Evolutionary conservation across 1,140 invertebrate genomes (phyloP).

Genomic region (Drosophila subobscura): DNA sequence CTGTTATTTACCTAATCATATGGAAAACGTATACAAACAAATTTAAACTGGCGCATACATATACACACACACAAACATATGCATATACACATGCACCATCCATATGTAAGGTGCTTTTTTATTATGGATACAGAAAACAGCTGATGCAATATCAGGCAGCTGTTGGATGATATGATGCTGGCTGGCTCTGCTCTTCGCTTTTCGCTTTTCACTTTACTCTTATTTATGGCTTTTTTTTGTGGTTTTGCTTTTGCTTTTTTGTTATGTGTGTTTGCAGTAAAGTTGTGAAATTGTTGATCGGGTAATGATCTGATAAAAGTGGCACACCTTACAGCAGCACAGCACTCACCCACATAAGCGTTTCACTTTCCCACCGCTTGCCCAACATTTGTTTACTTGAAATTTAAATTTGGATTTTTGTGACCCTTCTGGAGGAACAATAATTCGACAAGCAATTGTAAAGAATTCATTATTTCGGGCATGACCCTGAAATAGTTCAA

Average conservation of each 20-base stretch:
- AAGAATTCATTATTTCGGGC: slow-evolving; percentile 28
- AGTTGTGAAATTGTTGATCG: too few species aligned
- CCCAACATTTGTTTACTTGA: neutral
- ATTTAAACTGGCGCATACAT: slow-evolving; percentile 1
- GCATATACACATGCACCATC: neutral
- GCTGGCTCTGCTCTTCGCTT: neutral
- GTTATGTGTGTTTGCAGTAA: neutral
- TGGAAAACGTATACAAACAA: slow-evolving; percentile 6
- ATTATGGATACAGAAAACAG: slow-evolving; percentile 47
- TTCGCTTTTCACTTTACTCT: slow-evolving; percentile 34
- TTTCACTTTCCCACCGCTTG: neutral
- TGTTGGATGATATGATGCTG: slow-evolving; percentile 16
- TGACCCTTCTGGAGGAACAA: slow-evolving; percentile 1
- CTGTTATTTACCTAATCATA: slow-evolving; percentile 26
- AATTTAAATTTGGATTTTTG: neutral
- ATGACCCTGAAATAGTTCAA: slow-evolving; percentile 76
- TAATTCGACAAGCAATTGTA: slow-evolving; percentile 14
- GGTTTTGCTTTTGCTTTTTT: slow-evolving; percentile 37
- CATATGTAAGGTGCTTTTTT: slow-evolving; percentile 24
- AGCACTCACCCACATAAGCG: neutral
- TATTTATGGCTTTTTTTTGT: slow-evolving; percentile 1
- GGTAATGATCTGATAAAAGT: neutral
- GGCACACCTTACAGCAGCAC: too few species aligned
- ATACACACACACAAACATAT: slow-evolving; percentile 25
- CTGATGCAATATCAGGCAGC: slow-evolving; percentile 61